Evolutionary conservation across 1,140 invertebrate genomes (phyloP).

Genomic region (Ctenoplectra terminalis): DNA sequence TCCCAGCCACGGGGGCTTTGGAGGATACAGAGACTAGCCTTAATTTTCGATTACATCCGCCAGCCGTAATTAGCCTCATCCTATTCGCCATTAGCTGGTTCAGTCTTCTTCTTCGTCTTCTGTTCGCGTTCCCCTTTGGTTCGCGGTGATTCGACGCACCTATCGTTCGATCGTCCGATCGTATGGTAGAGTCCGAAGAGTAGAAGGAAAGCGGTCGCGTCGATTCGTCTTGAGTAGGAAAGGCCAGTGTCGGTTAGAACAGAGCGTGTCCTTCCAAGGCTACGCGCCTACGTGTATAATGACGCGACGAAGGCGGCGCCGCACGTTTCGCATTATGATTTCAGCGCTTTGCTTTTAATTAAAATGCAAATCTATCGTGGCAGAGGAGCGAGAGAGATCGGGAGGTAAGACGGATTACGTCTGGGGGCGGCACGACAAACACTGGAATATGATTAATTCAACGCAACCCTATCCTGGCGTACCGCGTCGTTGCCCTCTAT

Average conservation of each 20-base stretch:
- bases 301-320: conserved; percentile 74
- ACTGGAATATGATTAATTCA: conserved; percentile 83
- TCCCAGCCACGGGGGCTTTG: conserved; percentile 42
- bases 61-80: conserved; percentile 65
- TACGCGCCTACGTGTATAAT: conserved; percentile 63
- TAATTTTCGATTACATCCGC: conserved; percentile 69
- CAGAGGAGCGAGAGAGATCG: conserved; percentile 81
- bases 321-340: conserved; percentile 85
- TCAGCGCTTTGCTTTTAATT: conserved; percentile 86
- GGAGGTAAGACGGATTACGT: conserved; percentile 83
- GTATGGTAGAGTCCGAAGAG: neutral
- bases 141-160: neutral
- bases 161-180: neutral
- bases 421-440: conserved; percentile 82
- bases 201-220: neutral
- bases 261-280: conserved; percentile 29
- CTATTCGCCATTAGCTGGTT: conserved; percentile 14
- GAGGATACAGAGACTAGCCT: conserved; percentile 60
- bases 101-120: neutral
- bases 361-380: conserved; percentile 86
- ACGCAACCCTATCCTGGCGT: conserved; percentile 76
- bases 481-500: conserved; percentile 56
- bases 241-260: neutral
- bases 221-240: conserved; percentile 2
- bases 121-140: neutral